These are phyloP conservation scores for Oncorhynchus nerka DNA, from an alignment of 2,113 vertebrate genomes.

Conservation along the genomic window DNA sequence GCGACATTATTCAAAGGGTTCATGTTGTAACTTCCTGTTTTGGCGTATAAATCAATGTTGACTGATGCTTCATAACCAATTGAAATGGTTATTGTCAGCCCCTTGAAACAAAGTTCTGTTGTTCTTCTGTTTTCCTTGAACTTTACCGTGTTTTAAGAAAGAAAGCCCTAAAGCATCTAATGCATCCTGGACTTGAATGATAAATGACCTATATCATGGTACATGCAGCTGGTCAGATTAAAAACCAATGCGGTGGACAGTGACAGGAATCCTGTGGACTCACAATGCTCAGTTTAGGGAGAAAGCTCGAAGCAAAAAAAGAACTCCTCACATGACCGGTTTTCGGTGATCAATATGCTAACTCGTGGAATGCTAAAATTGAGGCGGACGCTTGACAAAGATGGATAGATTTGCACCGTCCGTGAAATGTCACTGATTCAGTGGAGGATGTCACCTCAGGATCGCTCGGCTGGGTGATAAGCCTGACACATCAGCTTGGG, in stretches of 20 bases:
- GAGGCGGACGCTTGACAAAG: slow-evolving; percentile 74
- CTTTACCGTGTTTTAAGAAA: background rate
- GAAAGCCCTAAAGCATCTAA: background rate
- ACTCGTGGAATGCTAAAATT: slow-evolving; percentile 77
- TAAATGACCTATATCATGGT: slow-evolving; percentile 39
- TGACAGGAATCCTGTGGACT: slow-evolving; percentile 67
- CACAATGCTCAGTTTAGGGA: slow-evolving; percentile 52
- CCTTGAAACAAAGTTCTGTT: background rate
- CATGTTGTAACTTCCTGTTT: background rate
- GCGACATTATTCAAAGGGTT: background rate
- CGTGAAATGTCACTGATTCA: slow-evolving; percentile 85
- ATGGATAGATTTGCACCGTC: slow-evolving; percentile 83
- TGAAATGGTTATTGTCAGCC: background rate
- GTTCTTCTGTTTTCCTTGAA: background rate
- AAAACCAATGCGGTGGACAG: slow-evolving; percentile 58
- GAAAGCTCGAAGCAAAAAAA: slow-evolving; percentile 63
- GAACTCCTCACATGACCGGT: slow-evolving; percentile 69
- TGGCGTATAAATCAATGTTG: background rate
- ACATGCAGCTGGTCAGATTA: slow-evolving; percentile 45
- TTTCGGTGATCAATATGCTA: slow-evolving; percentile 81
- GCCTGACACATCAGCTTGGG: slow-evolving; percentile 77
- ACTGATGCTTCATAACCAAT: background rate
- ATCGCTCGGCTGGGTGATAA: slow-evolving; percentile 80
- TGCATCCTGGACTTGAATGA: slow-evolving; percentile 36
- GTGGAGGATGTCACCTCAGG: slow-evolving; percentile 81